Percentiles rank a stretch among this genome's conserved stretches.
These are phyloP conservation scores for Drosophila ercepeae DNA, from an alignment of 1,140 invertebrate genomes.

Conservation along the genomic window DNA sequence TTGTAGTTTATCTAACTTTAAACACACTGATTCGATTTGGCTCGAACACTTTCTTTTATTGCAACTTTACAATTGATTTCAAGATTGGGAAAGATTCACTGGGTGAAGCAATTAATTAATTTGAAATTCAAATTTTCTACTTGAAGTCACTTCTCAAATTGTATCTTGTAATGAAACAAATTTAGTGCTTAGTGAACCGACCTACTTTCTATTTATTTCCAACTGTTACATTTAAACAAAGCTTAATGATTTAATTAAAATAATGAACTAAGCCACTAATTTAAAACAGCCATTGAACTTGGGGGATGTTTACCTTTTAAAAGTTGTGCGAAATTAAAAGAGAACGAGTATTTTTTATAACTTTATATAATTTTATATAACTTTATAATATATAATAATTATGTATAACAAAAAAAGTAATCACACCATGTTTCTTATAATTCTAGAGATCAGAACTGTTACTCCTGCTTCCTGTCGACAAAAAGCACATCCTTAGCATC, in stretches of 20 bases:
- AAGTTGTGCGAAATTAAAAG: not conserved
- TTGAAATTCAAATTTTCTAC: not conserved
- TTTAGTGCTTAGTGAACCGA: not conserved
- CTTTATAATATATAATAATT: not conserved
- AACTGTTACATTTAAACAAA: not conserved
- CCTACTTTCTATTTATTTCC: not conserved
- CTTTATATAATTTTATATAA: too few species aligned
- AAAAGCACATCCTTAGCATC: constrained; percentile 1
- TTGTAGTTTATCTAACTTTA: not conserved
- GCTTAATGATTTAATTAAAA: not conserved
- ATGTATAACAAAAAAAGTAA: not conserved
- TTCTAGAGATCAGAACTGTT: not conserved
- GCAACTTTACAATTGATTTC: not conserved
- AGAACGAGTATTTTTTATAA: too few species aligned
- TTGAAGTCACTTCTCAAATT: not conserved
- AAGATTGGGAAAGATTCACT: not conserved
- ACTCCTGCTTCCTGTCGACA: not conserved
- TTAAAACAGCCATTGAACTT: not conserved
- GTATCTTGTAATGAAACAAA: not conserved
- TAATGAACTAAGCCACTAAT: not conserved
- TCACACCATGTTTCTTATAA: not conserved
- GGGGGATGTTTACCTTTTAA: not conserved
- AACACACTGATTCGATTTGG: not conserved
- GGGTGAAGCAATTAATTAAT: not conserved
- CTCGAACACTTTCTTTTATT: not conserved